Percentiles rank a stretch among this genome's conserved stretches.
phyloP scores from a whole-genome alignment of 2,113 vertebrate species.

The Melanerpes aurifrons region DNA sequence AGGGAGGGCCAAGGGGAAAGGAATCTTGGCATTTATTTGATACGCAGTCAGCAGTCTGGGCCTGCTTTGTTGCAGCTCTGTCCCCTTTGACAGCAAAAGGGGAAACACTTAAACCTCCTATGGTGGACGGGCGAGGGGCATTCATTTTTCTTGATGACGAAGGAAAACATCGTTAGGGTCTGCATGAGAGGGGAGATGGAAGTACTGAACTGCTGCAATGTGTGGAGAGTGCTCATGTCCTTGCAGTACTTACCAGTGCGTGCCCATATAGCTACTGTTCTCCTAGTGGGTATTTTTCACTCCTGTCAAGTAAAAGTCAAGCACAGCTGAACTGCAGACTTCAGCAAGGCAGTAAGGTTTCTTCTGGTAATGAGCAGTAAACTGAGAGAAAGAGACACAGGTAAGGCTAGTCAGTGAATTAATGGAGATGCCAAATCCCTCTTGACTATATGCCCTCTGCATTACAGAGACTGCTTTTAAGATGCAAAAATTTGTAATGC shows the following conservation, averaged over 20 bases:
- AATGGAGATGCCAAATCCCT: background rate
- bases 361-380: background rate
- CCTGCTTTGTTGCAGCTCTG: background rate
- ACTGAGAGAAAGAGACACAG: background rate
- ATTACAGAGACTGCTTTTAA: background rate
- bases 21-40: conserved; percentile 29
- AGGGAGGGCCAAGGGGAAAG: conserved; percentile 3
- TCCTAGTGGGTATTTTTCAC: background rate
- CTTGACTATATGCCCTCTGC: background rate
- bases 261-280: background rate
- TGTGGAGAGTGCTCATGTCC: background rate
- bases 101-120: rapidly evolving
- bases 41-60: background rate
- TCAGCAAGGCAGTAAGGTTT: background rate
- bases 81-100: background rate
- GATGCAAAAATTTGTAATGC: background rate
- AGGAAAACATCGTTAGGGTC: background rate
- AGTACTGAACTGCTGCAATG: background rate
- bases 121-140: background rate
- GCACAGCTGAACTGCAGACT: background rate
- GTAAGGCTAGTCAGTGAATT: background rate
- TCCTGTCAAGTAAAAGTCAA: background rate
- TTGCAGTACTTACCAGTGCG: background rate
- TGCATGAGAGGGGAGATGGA: background rate
- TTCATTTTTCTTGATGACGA: background rate